Evolutionary conservation across 64 coral and sea anemone genomes (phyloP), one percentile per base, ranked within the genome.

Genomic region (Anthopleura sola): DNA sequence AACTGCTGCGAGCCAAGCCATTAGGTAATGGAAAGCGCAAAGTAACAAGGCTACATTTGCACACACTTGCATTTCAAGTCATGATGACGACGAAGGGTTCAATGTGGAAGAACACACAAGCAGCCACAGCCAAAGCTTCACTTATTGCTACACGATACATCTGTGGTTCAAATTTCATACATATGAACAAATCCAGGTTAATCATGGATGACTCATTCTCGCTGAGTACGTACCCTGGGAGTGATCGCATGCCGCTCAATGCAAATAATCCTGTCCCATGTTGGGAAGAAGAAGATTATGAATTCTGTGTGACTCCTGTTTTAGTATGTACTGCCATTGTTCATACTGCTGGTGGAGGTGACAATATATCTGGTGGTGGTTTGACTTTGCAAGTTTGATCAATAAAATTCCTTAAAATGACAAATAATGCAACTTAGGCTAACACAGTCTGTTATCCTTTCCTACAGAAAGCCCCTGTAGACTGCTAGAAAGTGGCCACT

Each of bases 161-260:
- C 13, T 97, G 94, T 88, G 94, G 94, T 33, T 97, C 94, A 49
- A 48, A 58, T 26, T 80, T 39, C 56, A 97, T 97, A 62, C 84
- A 97, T 36, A 89, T 88, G 48, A 79, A 89, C 2, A 97, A 97
- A 78, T 93, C 94, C 28, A 97, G 88, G 50, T 64, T 97, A 53
- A 93, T 97, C 36, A 97, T 97, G 95, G 95, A 97, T 88, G 91
- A 91, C 75, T 97, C 95, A 34, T 97, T 97, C 60, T 97, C 95
- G 2, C 55, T 88, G 24, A 97, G 91, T 88, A 17, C 89, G 38
- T 38, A 84, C 56, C 83, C 88, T 78, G 78, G 84, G 31, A 97
- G 95, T 87, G 62, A 90, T 15, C 86, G 88, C 75, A 49, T 97
- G 74, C 79, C 88, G 36, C 93, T 97, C 49, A 93, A 93, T 90